Evolutionary conservation across 1,140 invertebrate species (phyloP), one percentile per base, ranked within the genome.

Genomic region (Pissodes strobi): DNA sequence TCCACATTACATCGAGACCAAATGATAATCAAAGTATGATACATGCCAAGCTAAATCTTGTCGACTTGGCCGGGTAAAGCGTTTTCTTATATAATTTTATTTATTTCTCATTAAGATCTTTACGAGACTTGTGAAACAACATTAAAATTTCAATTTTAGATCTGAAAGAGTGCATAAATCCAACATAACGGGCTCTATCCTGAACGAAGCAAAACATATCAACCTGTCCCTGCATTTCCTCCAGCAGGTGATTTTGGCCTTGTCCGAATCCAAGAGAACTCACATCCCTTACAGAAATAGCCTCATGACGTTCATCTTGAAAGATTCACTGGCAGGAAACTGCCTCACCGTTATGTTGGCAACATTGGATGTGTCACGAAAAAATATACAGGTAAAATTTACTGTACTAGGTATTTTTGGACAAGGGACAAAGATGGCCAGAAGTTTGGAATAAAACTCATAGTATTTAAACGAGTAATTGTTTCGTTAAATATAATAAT

Each of bases 261-360:
- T 89, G 64, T 81, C 83, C 67, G 83, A 88, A 59, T 80, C 82
- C 66, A 82, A 79, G 66, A 72, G 81, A 19, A 72, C 72, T 67
- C 87, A 88, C 75, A 82, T 88, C 56, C 87, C 87, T 13, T 88
- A 88, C 74, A 76, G 81, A 66, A 88, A 88, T 75, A 87, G 84
- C 2, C 81, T 86, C 74, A 81, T 88, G 78, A 89, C 86, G 5
- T 83, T 84, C 18, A 82, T 88, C 15, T 69, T 88, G 30, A 76
- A 83, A 51, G 87, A 88, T 74, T 87, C 86, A 49, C 69, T 88
- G 1, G 85, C 85, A 21, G 86, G 86, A 38, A 88, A 89, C 76
- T 87, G 84, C 67, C 77, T 87, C 72, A 88, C 86, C 4, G 82
- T 82, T 2, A 88, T 89, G 86, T 80, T 89, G 48, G 86, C 86